Percentiles rank a stretch among this genome's conserved stretches.
Conservation (phyloP, 1,140 invertebrate genomes). For the Diachasmimorpha longicaudata region DNA sequence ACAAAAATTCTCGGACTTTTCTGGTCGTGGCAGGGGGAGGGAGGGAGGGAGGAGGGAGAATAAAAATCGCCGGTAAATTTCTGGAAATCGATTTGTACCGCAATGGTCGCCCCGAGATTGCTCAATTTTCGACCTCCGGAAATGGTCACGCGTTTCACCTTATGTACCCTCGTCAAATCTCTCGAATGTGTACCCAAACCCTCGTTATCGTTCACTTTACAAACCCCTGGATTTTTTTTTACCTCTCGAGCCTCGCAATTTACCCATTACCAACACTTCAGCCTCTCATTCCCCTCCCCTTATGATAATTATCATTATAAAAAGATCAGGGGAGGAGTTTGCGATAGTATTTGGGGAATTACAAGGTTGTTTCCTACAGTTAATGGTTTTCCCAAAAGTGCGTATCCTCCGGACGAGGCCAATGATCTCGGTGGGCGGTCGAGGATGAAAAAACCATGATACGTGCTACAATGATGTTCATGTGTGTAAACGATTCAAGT, state of each 20-base stretch:
- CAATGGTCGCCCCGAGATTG: neutral
- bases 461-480: neutral
- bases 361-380: too few relatives aligned
- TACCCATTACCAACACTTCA: neutral
- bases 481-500: neutral
- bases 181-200: neutral
- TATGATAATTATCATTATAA: conserved; percentile 1
- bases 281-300: neutral
- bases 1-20: too few relatives aligned
- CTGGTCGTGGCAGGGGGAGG: too few relatives aligned
- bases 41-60: too few relatives aligned
- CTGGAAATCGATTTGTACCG: neutral
- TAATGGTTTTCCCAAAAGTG: too few relatives aligned
- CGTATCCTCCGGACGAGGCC: neutral
- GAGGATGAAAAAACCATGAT: neutral
- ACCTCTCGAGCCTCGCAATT: neutral
- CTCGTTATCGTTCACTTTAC: neutral
- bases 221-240: neutral
- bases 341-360: too few relatives aligned
- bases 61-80: neutral
- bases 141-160: conserved; percentile 1
- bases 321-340: neutral
- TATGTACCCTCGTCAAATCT: neutral
- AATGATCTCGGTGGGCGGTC: neutral
- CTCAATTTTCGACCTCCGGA: conserved; percentile 1